Evolutionary conservation across 2,888 invertebrate species (phyloP).

Genomic region (Uropetala carovei): DNA sequence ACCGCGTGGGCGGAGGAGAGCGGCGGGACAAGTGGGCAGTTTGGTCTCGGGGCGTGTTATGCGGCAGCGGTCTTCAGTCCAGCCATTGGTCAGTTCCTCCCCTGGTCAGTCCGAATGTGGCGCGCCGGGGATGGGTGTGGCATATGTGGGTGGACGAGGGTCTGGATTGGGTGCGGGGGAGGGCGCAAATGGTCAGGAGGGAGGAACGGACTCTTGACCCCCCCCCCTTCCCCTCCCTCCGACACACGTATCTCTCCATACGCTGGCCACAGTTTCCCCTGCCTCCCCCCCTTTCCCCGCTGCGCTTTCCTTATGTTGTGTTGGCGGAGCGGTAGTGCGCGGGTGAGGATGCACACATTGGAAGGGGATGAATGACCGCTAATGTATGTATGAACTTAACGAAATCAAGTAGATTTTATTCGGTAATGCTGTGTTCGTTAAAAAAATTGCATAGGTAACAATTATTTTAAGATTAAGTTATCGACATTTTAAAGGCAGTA

Average conservation of each 20-base stretch:
- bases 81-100: slow-evolving; percentile 62
- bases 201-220: slow-evolving; percentile 27
- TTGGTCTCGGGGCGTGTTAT: slow-evolving; percentile 58
- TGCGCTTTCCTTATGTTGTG: not conserved
- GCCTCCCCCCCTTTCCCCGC: not conserved
- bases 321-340: no score
- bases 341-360: no score
- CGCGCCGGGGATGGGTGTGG: slow-evolving; percentile 52
- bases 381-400: no score
- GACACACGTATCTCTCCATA: not conserved
- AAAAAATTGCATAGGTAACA: no score
- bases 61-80: slow-evolving; percentile 29
- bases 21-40: slow-evolving; percentile 35
- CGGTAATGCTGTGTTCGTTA: no score
- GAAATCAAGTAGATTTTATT: no score
- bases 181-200: not conserved
- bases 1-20: not conserved
- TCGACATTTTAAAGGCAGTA: no score
- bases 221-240: not conserved
- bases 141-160: slow-evolving; percentile 54
- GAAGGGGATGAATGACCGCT: no score
- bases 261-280: slow-evolving; percentile 11
- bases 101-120: slow-evolving; percentile 57
- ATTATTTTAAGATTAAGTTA: no score
- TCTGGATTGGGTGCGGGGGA: slow-evolving; percentile 33